phyloP scores from a whole-genome alignment of 1,140 invertebrate species.

The Tetraneura akinire region DNA sequence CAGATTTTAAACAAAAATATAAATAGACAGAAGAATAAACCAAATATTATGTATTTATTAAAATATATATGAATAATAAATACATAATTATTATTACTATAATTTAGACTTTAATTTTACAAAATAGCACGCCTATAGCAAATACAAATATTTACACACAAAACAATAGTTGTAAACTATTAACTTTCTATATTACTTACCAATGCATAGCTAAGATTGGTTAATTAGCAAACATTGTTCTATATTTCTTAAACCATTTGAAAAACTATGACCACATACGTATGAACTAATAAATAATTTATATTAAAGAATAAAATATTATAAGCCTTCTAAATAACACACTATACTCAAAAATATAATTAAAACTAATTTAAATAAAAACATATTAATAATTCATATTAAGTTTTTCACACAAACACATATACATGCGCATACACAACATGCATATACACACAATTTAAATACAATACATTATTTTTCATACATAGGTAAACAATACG shows the following conservation, averaged over 20 bases:
- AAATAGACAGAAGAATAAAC: too few species aligned
- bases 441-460: background rate
- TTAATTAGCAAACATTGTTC: slow-evolving; percentile 7
- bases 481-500: too few species aligned
- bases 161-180: background rate
- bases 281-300: background rate
- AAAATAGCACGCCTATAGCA: background rate
- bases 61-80: too few species aligned
- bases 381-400: background rate
- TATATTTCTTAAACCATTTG: background rate
- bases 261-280: background rate
- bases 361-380: background rate
- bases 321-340: background rate
- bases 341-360: background rate
- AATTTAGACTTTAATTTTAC: too few species aligned
- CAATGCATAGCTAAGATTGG: slow-evolving; percentile 14
- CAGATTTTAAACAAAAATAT: too few species aligned
- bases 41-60: too few species aligned
- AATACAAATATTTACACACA: background rate
- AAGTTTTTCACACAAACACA: background rate
- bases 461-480: too few species aligned
- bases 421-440: background rate
- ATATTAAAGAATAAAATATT: background rate
- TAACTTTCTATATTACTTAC: slow-evolving; percentile 8
- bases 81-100: too few species aligned